Conservation (phyloP, 2,113 vertebrate genomes). For the Paracanthobrama guichenoti region DNA sequence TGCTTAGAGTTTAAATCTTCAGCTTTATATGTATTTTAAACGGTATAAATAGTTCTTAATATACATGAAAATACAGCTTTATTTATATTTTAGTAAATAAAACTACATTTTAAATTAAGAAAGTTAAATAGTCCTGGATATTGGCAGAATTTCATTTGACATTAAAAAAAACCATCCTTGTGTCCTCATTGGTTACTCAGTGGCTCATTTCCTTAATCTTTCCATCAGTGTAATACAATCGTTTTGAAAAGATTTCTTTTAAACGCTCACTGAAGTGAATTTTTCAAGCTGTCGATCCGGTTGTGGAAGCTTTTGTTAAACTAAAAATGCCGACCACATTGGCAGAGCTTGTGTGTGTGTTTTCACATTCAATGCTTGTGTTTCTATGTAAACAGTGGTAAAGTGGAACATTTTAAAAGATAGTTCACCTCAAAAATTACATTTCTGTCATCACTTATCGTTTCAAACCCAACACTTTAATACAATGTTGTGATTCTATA, state of each 20-base stretch:
- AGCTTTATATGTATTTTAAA: neutral
- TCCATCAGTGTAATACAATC: neutral
- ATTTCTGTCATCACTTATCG: too few relatives aligned
- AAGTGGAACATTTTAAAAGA: neutral
- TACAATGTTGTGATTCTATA: neutral
- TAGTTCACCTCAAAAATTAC: neutral
- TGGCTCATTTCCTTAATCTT: neutral
- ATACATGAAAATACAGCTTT: neutral
- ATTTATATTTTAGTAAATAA: neutral
- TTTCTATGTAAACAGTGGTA: neutral
- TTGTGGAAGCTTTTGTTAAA: neutral
- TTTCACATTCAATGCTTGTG: neutral
- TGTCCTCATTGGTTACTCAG: neutral
- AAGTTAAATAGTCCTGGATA: too few relatives aligned
- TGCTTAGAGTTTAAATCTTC: too few relatives aligned
- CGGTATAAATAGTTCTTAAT: neutral
- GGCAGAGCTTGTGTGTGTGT: neutral
- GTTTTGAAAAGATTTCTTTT: neutral
- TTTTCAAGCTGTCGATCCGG: constrained; percentile 4
- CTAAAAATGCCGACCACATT: neutral
- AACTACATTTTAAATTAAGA: too few relatives aligned
- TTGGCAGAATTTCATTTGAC: too few relatives aligned
- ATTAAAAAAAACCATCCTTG: neutral
- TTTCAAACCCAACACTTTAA: neutral
- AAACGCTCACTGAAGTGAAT: neutral